A percentile compares a stretch with the other conserved stretches of the same genome.
Evolutionary conservation across 2,113 vertebrate genomes (phyloP).

Genomic region (Myotis lucifugus): DNA sequence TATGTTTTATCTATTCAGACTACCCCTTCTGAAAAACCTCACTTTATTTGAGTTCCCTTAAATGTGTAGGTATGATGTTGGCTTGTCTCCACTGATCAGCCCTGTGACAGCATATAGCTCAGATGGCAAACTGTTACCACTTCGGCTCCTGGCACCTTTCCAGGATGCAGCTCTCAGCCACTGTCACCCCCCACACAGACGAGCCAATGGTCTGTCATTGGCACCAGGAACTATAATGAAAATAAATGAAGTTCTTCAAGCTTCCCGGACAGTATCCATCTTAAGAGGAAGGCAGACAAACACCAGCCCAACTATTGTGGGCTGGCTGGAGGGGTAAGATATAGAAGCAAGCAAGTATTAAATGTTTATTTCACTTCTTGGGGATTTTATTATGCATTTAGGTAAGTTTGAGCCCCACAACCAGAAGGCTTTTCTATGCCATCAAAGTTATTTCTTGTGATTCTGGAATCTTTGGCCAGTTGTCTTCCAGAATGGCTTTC

Average conservation of each 20-base stretch:
- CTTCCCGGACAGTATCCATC: not conserved
- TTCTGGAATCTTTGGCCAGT: not conserved
- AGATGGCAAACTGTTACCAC: not conserved
- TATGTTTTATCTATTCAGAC: not conserved
- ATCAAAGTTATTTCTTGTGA: not conserved
- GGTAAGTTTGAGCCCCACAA: not conserved
- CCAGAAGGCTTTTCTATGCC: not conserved
- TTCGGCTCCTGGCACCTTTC: not conserved
- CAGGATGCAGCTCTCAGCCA: not conserved
- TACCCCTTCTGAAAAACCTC: not conserved
- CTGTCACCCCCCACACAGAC: not conserved
- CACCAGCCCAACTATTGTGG: not conserved
- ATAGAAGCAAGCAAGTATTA: not conserved
- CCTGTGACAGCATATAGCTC: not conserved
- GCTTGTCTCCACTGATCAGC: not conserved
- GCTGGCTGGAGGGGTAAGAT: not conserved
- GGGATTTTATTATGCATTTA: not conserved
- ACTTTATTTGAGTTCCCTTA: not conserved
- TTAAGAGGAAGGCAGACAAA: not conserved
- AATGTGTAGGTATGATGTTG: not conserved
- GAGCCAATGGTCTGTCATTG: not conserved
- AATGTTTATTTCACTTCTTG: slow-evolving; percentile 6
- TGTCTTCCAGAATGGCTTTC: not conserved
- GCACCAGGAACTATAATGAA: slow-evolving; percentile 48
- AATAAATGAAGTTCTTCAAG: slow-evolving; percentile 54